Conservation (phyloP, 2,113 vertebrate genomes). For the Hemibagrus wyckioides region DNA sequence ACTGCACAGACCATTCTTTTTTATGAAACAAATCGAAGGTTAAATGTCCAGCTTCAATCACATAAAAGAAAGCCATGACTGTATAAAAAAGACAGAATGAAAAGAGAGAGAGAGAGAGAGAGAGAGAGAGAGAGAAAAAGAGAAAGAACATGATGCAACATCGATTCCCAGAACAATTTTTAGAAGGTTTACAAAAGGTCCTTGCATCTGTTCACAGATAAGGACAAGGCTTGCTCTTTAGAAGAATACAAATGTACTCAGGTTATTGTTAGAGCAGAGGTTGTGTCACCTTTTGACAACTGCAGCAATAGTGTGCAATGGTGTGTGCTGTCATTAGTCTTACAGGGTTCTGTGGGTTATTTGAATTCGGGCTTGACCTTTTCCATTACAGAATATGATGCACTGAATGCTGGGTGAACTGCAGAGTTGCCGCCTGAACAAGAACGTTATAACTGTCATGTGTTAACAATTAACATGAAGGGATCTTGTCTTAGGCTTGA, state of each 20-base stretch:
- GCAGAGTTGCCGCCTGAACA: background rate
- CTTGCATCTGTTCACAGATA: constrained; percentile 2
- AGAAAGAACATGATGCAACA: background rate
- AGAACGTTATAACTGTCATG: background rate
- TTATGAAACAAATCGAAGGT: constrained; percentile 12
- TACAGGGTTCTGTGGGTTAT: constrained; percentile 19
- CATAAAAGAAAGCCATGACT: background rate
- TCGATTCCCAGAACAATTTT: constrained; percentile 4
- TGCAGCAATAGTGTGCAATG: constrained; percentile 15
- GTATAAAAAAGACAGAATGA: background rate
- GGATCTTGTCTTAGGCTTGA: background rate
- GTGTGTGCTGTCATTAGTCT: constrained; percentile 24
- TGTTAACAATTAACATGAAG: background rate
- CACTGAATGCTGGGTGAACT: background rate
- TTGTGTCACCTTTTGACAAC: constrained; percentile 8
- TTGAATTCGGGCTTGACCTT: constrained; percentile 35
- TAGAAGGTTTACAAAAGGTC: constrained; percentile 15
- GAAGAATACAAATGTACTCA: constrained; percentile 23
- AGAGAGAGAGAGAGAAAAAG: background rate
- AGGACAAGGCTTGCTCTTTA: constrained; percentile 30
- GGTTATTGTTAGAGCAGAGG: constrained; percentile 24
- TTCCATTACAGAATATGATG: constrained; percentile 31
- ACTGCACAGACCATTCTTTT: background rate
- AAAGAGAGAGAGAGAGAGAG: background rate
- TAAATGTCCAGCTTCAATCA: background rate